Base-by-base conservation (phyloP, 1,140 invertebrate species). In the Tetranychus urticae region DNA sequence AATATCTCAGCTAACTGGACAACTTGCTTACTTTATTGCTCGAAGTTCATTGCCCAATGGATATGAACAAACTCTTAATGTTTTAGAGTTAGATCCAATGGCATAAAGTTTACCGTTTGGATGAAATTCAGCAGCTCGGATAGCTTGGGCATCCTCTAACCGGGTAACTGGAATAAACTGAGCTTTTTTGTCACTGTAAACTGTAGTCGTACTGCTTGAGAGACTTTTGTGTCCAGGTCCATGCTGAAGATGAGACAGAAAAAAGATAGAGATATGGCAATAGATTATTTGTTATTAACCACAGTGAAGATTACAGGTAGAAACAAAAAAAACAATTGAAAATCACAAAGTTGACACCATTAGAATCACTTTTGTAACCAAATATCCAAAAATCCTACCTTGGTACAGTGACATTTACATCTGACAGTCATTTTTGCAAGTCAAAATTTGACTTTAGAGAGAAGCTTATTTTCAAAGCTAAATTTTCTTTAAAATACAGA, bases 1-100 rank as follows among this genome's bases (percentile, higher is more conserved):
- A 23, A 23, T 23, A 23, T 23, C 23, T 23, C 23, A 23, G 23
- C 23, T 23, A 23, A 23, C 23, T 23, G 23, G 23, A 23, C 23
- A 23, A 23, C 23, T 23, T 23, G 23, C 23, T 23, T 42, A 42
- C 55, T 34, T 36, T 5, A 56, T 34, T 3, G 33, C 55, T 58
- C 81, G 76, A 69, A 42, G 12, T n/a, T 61, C 54, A 10, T 61
- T 6, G n/a, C 14, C 13, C 36, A 36, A 45, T 1, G 89, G 90
- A 73, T 93, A 94, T n/a, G 84, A 79, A 75, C 90, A 96, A 74
- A 97, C 88, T 69, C 89, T 78, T 13, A 96, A 78, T 0, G 87
- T 90, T 74, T 97, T 98, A 0, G 93, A 97, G 73, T 99, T 98
- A 2, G 91, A 96, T 5, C 94, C 94, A 64, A 98, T 85, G 10